A percentile compares a stretch with the other conserved stretches of the same genome.
These are phyloP conservation scores for Mobula hypostoma DNA, from an alignment of 2,113 vertebrate genomes.

Conservation along the genomic window DNA sequence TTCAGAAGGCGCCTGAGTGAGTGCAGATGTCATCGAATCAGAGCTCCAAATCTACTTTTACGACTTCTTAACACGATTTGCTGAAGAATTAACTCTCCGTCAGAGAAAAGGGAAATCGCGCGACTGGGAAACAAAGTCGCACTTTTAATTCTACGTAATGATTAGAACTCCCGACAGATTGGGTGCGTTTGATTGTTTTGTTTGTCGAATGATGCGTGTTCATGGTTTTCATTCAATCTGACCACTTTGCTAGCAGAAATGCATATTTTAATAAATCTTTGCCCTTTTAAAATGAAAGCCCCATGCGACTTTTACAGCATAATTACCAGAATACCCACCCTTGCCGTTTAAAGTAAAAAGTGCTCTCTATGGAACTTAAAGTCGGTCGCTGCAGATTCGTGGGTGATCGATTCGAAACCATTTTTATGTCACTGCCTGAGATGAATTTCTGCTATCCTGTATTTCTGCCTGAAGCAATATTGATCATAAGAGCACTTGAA, in stretches of 20 bases:
- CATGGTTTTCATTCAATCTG: neutral
- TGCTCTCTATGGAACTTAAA: too few relatives aligned
- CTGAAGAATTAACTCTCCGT: neutral
- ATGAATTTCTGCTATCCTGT: neutral
- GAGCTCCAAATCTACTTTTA: slow-evolving; percentile 19
- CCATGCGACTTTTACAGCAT: neutral
- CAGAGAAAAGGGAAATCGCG: neutral
- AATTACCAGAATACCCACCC: neutral
- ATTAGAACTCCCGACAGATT: neutral
- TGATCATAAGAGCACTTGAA: neutral
- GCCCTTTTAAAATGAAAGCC: too few relatives aligned
- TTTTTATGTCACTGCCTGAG: too few relatives aligned
- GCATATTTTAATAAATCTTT: neutral
- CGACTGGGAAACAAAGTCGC: neutral
- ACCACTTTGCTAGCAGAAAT: neutral
- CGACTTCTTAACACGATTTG: neutral
- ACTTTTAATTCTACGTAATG: neutral
- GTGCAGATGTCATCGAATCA: neutral
- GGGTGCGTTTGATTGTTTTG: neutral
- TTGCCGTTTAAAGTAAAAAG: neutral
- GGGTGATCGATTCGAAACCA: too few relatives aligned
- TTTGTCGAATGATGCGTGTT: neutral
- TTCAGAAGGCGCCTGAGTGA: neutral
- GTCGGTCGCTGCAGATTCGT: too few relatives aligned
- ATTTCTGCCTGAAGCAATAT: neutral